Conservation (phyloP, 2,797 vertebrate species). For the Tenualosa thibaudeaui region DNA sequence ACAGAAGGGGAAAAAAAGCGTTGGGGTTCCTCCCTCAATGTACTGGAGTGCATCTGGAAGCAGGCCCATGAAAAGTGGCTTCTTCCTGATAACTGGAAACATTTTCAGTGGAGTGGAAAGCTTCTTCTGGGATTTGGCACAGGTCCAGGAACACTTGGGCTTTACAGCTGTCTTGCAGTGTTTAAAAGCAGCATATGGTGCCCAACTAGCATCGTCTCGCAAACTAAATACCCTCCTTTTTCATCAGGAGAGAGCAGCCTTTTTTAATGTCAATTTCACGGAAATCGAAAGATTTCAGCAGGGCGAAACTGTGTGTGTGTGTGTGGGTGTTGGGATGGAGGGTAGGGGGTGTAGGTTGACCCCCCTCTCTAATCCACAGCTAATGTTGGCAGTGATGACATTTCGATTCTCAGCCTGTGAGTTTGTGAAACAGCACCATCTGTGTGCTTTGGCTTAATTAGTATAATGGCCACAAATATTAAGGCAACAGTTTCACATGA, state of each 20-base stretch:
- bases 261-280: constrained; percentile 73
- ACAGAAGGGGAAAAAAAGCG: not conserved
- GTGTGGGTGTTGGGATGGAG: not conserved
- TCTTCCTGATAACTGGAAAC: constrained; percentile 79
- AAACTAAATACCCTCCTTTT: constrained; percentile 74
- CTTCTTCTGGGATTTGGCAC: constrained; percentile 79
- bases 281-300: constrained; percentile 51
- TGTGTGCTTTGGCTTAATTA: constrained; percentile 82
- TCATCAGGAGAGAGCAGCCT: constrained; percentile 64
- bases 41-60: constrained; percentile 75
- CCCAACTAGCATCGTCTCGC: constrained; percentile 78
- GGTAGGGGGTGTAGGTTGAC: not conserved
- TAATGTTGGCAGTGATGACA: constrained; percentile 79
- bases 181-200: constrained; percentile 81
- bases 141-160: constrained; percentile 76
- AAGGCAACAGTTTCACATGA: constrained; percentile 76
- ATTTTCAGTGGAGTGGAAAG: constrained; percentile 72
- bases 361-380: constrained; percentile 66
- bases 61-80: constrained; percentile 76
- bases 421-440: constrained; percentile 81
- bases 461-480: constrained; percentile 81
- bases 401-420: constrained; percentile 77
- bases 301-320: not conserved
- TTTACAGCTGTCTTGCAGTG: constrained; percentile 78
- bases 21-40: constrained; percentile 50